Conservation (phyloP, 2,888 invertebrate genomes). For the Diarsia brunnea region DNA sequence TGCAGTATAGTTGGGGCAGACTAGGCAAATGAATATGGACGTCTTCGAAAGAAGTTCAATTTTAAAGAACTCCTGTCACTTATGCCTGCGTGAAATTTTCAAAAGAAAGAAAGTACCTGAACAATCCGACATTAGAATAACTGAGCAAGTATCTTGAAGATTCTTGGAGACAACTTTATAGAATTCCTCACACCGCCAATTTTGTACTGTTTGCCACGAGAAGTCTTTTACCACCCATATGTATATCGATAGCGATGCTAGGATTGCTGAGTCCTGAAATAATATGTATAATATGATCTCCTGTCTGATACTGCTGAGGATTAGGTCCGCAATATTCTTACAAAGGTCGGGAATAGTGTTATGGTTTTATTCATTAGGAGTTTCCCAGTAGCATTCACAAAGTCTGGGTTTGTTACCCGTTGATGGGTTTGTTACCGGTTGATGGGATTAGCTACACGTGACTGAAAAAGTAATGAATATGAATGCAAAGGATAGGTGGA, state of each 20-base stretch:
- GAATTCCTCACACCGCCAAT: conserved; percentile 6
- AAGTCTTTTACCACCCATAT: conserved; percentile 13
- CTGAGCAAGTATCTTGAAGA: conserved; percentile 5
- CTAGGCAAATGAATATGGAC: too few relatives aligned
- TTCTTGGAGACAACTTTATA: not conserved
- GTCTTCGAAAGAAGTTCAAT: too few relatives aligned
- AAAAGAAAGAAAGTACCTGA: conserved; percentile 22
- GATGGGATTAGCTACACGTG: too few relatives aligned
- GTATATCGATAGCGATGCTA: not conserved
- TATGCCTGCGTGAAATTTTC: too few relatives aligned
- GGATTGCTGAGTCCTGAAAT: conserved; percentile 19
- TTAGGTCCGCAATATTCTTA: not conserved
- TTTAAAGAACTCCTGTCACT: too few relatives aligned
- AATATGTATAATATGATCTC: not conserved
- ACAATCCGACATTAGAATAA: conserved; percentile 16
- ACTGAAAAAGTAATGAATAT: too few relatives aligned
- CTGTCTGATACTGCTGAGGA: not conserved
- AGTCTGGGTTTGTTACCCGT: not conserved
- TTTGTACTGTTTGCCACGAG: not conserved
- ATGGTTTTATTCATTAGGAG: too few relatives aligned
- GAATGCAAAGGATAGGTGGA: too few relatives aligned
- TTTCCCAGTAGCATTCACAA: not conserved
- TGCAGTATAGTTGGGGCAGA: too few relatives aligned
- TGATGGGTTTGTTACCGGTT: not conserved
- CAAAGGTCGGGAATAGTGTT: not conserved